Conservation (phyloP, 2,888 invertebrate species). For the Clepsis dumicolana region DNA sequence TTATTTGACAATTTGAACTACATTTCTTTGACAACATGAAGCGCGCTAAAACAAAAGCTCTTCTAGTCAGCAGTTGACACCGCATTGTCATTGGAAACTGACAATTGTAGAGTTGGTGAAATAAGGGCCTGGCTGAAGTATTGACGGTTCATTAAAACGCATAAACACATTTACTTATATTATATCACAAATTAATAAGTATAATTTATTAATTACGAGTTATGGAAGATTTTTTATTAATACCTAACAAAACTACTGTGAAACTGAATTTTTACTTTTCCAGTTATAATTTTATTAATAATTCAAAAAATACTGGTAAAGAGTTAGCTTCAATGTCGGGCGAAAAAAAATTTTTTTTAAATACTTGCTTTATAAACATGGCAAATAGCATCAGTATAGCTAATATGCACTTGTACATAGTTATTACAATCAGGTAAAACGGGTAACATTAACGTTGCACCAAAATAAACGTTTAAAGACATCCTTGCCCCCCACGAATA, state of each 20-base stretch:
- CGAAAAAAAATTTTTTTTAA: neutral
- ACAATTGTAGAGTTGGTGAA: too few species aligned
- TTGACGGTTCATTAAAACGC: too few species aligned
- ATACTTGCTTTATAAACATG: too few species aligned
- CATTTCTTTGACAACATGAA: too few species aligned
- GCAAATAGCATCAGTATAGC: neutral
- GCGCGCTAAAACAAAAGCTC: too few species aligned
- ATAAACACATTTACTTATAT: neutral
- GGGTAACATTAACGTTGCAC: neutral
- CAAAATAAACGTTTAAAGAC: too few species aligned
- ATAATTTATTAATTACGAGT: neutral
- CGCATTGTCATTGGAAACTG: too few species aligned
- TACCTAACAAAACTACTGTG: neutral
- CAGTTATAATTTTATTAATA: neutral
- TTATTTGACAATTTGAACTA: too few species aligned
- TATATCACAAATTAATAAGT: constrained; percentile 2
- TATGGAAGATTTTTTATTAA: neutral
- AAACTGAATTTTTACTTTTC: neutral
- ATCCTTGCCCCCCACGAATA: too few species aligned
- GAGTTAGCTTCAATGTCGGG: neutral
- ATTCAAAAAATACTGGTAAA: constrained; percentile 12
- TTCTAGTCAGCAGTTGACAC: too few species aligned
- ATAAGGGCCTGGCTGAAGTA: too few species aligned
- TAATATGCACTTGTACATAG: neutral
- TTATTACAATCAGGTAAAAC: neutral